Base-by-base conservation (phyloP, 2,113 vertebrate species). In the Heterotilapia buettikoferi region DNA sequence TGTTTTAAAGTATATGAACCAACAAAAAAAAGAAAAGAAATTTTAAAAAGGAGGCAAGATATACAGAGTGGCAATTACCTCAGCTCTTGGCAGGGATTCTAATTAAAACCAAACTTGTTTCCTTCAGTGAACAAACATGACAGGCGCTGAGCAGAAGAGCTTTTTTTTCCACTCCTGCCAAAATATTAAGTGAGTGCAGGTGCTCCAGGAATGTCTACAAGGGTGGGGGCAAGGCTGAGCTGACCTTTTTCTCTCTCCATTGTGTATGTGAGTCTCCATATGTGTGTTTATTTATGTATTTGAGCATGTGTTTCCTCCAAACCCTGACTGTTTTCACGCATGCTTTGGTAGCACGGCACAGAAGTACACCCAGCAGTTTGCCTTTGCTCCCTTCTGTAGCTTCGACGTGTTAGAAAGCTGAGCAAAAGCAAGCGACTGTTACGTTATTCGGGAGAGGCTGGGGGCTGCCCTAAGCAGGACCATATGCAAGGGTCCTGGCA, bases 81-180 rank as follows among this genome's bases (percentile, higher is more conserved):
- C 96, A 96, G 85, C 88, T 93, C 92, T 95, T 96, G 96, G 96
- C 96, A 94, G 92, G 87, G 90, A 92, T 91, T 95, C 92, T 98
- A 97, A 98, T 98, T 97, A 96, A 97, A 98, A 97, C 97, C 97
- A 98, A 97, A 97, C 95, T 92, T 95, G 93, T 95, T 96, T 97
- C 96, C 95, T 96, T 96, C 94, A 88, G 90, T 94, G 95, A 95
- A 94, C 96, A 97, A 97, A 97, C 96, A 96, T 96, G 96, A 97
- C 96, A 96, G 95, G 90, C 95, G 50, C 91, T 94, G 92, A 95
- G 94, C 94, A 91, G 92, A 94, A 92, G 92, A 93, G 85, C 90
- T 86, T 94, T 95, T 96, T 68, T 87, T 90, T 84, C 90, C 91
- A 84, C 83, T 81, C 85, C 91, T 94, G 96, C 94, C 96, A 96